Evolutionary conservation across 2,888 invertebrate species (phyloP).

Genomic region (Drosophila silvestris): DNA sequence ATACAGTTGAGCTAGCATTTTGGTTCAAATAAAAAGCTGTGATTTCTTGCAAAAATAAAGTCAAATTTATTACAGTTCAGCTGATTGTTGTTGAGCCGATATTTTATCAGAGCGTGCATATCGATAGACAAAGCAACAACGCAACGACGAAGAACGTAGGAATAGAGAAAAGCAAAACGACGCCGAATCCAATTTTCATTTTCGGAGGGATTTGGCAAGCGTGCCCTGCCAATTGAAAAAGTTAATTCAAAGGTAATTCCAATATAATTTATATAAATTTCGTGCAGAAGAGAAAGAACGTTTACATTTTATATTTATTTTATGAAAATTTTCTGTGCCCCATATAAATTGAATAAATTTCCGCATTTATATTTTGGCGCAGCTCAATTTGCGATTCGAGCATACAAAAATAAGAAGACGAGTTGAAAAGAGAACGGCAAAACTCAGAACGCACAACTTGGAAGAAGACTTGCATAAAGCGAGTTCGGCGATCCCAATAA

Average conservation of each 20-base stretch:
- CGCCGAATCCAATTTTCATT: constrained; percentile 49
- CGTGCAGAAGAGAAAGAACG: not conserved
- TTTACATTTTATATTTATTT: not conserved
- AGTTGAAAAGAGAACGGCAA: constrained; percentile 15
- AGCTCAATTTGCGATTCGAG: constrained; percentile 12
- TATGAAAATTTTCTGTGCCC: not conserved
- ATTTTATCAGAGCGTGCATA: constrained; percentile 14
- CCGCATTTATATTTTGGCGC: constrained; percentile 15
- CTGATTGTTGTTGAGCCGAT: not conserved
- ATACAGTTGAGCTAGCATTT: not conserved
- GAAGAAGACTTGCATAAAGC: constrained; percentile 9
- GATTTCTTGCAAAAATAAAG: not conserved
- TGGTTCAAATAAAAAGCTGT: not conserved
- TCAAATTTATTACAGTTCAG: not conserved
- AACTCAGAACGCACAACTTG: constrained; percentile 2
- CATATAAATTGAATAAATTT: not conserved
- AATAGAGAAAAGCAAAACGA: constrained; percentile 40
- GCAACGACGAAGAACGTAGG: constrained; percentile 29
- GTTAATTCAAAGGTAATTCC: constrained; percentile 15
- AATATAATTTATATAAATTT: not conserved
- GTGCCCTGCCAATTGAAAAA: constrained; percentile 18
- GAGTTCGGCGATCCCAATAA: not conserved
- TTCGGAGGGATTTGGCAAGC: constrained; percentile 35
- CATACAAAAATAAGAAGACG: constrained; percentile 33
- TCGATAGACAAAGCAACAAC: constrained; percentile 36